Evolutionary conservation across 2,113 vertebrate genomes (phyloP).

Genomic region (Camelus bactrianus): DNA sequence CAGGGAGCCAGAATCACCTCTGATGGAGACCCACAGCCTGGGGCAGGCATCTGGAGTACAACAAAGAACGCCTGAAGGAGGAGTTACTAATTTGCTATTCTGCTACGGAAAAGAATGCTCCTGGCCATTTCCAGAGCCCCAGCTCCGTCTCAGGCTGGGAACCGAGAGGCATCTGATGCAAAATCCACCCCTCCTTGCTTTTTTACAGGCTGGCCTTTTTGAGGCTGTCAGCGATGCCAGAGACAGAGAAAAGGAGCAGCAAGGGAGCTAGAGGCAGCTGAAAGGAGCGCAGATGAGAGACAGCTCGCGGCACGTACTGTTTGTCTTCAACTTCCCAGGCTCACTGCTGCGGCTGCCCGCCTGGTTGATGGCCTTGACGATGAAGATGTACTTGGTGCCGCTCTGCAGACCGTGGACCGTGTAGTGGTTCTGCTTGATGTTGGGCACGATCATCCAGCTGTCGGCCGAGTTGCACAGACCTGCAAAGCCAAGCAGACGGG

Average conservation of each 20-base stretch:
- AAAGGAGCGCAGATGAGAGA: not conserved
- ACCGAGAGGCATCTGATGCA: not conserved
- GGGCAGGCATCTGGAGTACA: not conserved
- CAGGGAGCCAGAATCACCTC: not conserved
- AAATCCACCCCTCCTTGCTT: not conserved
- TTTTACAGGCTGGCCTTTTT: not conserved
- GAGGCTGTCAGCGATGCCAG: not conserved
- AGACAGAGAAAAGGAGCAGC: not conserved
- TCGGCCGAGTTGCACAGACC: slow-evolving; percentile 99
- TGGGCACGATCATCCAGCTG: slow-evolving; percentile 99
- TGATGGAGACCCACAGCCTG: not conserved
- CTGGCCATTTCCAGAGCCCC: not conserved
- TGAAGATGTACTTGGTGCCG: slow-evolving; percentile 98
- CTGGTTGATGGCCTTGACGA: slow-evolving; percentile 99
- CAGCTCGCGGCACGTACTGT: slow-evolving; percentile 90
- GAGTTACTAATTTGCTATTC: slow-evolving; percentile 18
- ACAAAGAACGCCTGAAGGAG: not conserved
- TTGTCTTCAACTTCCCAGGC: slow-evolving; percentile 97
- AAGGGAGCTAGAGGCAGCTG: not conserved
- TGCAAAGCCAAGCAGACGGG: slow-evolving; percentile 83
- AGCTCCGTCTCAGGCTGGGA: not conserved
- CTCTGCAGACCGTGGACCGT: slow-evolving; percentile 98
- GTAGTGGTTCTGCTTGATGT: slow-evolving; percentile 99
- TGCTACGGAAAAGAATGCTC: not conserved
- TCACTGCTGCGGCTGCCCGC: slow-evolving; percentile 97